phyloP scores from a whole-genome alignment of 2,888 invertebrate species.

The Dynastes tityus region DNA sequence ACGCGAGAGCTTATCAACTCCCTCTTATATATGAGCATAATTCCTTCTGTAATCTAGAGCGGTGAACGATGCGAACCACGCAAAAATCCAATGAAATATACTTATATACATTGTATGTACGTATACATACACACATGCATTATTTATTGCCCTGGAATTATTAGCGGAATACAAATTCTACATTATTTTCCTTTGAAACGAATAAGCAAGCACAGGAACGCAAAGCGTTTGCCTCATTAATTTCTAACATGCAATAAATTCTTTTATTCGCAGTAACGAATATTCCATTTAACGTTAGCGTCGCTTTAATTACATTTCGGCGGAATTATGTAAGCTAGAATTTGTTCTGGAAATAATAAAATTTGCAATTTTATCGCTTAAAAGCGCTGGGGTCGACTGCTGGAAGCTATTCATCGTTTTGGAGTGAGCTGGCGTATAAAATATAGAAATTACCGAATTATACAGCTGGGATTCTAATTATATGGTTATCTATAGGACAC shows the following conservation, averaged over 20 bases:
- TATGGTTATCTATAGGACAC: neutral
- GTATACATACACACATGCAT: neutral
- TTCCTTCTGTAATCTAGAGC: neutral
- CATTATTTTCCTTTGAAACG: neutral
- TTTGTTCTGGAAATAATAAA: slow-evolving; percentile 9
- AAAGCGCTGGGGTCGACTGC: neutral
- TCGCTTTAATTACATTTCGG: slow-evolving; percentile 1
- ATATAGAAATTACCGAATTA: slow-evolving; percentile 1
- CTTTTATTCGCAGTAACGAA: neutral
- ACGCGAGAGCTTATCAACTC: neutral
- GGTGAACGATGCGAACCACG: neutral
- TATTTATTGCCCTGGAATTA: neutral
- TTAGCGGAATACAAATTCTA: neutral
- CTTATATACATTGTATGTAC: no score
- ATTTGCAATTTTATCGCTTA: slow-evolving; percentile 10
- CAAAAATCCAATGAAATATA: neutral
- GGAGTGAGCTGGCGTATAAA: neutral
- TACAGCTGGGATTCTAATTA: neutral
- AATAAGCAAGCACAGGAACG: neutral
- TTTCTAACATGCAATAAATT: slow-evolving; percentile 1
- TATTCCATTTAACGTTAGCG: neutral
- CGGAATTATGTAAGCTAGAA: slow-evolving; percentile 17
- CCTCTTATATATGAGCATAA: neutral
- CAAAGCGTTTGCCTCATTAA: neutral
- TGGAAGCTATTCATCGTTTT: neutral